Base-by-base conservation (phyloP, 2,888 invertebrate species). In the Myathropa florea region DNA sequence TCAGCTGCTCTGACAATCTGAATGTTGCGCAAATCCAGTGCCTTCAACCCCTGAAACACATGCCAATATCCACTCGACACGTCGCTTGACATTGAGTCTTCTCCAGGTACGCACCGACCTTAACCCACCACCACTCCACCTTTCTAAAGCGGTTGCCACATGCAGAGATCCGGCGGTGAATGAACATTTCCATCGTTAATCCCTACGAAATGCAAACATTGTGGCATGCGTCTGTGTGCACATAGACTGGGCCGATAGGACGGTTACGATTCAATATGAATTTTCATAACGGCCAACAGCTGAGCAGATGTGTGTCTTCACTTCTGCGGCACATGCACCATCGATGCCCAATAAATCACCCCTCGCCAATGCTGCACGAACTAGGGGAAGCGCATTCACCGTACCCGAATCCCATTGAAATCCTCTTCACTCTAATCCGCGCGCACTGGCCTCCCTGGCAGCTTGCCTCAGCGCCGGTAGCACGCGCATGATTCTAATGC, bases 271-370 rank as follows among this genome's bases (percentile, higher is more conserved):
- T 55, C 59, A 36, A 65, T 68, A 70, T 60, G 36, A 59, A 75
- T 63, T 77, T 77, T 76, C 76, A 72, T 85, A 85, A 85, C 81
- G 81, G 82, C 77, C 73, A 72, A 59, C 85, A 85, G 85, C 85
- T 85, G 84, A 77, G 82, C 85, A 85, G 81, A 82, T 85, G 85
- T 85, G 85, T 78, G 63, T 18, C 46, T 7, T 18, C 71, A 24
- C 30, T 30, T 18, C 28, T 24, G 39, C 60, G 53, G 68, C 12
- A 30, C 28, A 64, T 63, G 71, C 77, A 81, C 82, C 85, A 85
- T 81, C 82, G 73, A 73, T 82, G 71, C 39, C 75, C 65, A 71
- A 71, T 84, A 84, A 76, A 61, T 84, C 84, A 80, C 71, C 84
- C 80, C 84, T 84, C 71, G 39, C 55, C 36, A 26, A 24, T 60